These are phyloP conservation scores for Hystrix cristata DNA, from an alignment of 2,113 vertebrate species.

Conservation along the genomic window DNA sequence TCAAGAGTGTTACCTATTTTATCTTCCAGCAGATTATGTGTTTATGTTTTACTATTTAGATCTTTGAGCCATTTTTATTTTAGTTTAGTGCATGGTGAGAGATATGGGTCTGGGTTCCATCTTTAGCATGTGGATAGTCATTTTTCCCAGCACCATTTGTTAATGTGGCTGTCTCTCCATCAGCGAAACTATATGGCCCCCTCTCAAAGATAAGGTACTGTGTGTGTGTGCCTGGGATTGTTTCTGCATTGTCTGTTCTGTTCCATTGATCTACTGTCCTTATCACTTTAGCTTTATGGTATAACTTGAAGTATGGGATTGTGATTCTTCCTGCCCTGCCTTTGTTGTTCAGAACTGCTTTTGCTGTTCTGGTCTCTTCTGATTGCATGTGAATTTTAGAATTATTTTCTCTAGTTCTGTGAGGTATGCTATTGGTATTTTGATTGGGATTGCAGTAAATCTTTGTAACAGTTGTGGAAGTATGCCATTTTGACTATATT, in stretches of 20 bases:
- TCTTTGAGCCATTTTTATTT: not conserved
- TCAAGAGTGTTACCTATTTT: not conserved
- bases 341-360: not conserved
- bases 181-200: not conserved
- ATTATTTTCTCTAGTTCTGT: not conserved
- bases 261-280: not conserved
- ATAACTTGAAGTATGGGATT: not conserved
- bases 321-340: not conserved
- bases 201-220: not conserved
- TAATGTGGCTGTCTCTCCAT: not conserved
- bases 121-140: not conserved
- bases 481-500: not conserved
- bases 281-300: not conserved
- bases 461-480: not conserved
- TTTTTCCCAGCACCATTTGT: not conserved
- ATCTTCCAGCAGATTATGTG: not conserved
- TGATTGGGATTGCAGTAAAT: not conserved
- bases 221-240: not conserved
- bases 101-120: not conserved
- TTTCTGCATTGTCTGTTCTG: not conserved
- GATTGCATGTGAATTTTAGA: not conserved
- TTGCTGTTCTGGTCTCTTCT: not conserved
- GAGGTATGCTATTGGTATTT: not conserved
- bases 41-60: not conserved
- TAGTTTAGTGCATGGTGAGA: not conserved